Conservation (phyloP, 1,140 invertebrate species). For the Halesus radiatus region DNA sequence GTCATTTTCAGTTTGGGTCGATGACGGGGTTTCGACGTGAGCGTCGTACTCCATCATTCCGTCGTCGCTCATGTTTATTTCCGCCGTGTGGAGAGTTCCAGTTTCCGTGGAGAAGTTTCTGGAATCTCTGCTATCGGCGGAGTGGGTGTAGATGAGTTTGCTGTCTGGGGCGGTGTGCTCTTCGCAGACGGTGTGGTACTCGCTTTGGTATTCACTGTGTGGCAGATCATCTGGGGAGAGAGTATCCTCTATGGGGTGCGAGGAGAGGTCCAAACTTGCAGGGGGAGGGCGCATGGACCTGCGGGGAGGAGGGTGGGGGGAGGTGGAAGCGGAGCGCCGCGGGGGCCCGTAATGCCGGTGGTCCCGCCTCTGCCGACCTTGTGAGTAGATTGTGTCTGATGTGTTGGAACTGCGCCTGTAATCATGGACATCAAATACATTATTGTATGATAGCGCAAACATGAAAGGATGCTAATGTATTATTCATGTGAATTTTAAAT, state of each 20-base stretch:
- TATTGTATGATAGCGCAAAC: neutral
- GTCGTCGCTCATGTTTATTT: constrained; percentile 53
- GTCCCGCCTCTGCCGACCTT: constrained; percentile 59
- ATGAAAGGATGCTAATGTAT: too few relatives aligned
- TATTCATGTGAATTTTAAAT: too few relatives aligned
- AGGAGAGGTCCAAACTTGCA: constrained; percentile 24
- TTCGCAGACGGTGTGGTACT: constrained; percentile 55
- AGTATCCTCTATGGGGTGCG: constrained; percentile 41
- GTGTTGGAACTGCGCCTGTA: constrained; percentile 61
- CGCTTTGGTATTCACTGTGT: constrained; percentile 24
- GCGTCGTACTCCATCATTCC: constrained; percentile 45
- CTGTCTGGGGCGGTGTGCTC: constrained; percentile 17
- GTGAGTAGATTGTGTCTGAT: constrained; percentile 61
- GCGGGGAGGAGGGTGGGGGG: constrained; percentile 45
- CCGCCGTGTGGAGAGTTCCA: constrained; percentile 52
- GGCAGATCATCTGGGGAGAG: constrained; percentile 44
- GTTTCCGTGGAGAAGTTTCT: constrained; percentile 49
- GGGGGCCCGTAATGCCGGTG: constrained; percentile 18
- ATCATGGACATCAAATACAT: neutral
- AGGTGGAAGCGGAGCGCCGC: constrained; percentile 50
- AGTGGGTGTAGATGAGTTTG: constrained; percentile 37
- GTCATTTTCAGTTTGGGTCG: constrained; percentile 50
- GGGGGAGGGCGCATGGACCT: constrained; percentile 31
- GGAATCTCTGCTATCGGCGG: constrained; percentile 45
- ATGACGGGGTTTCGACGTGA: constrained; percentile 49